Evolutionary conservation across 1,140 invertebrate species (phyloP).

Genomic region (Arctopsyche grandis): DNA sequence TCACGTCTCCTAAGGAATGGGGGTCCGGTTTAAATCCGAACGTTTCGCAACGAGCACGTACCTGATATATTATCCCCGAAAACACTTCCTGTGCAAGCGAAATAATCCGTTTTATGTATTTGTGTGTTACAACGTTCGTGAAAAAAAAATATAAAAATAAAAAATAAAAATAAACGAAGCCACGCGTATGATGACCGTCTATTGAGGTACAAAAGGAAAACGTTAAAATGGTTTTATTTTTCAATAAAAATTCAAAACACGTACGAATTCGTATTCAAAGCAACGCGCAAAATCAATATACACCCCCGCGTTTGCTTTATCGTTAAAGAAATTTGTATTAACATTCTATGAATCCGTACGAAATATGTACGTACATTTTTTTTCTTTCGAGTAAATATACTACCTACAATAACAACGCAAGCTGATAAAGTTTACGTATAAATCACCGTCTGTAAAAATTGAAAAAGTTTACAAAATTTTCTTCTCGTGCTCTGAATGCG

Average conservation of each 20-base stretch:
- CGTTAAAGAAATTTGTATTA: slow-evolving; percentile 7
- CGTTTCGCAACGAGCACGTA: slow-evolving; percentile 33
- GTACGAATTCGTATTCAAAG: not conserved
- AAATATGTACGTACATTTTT: too few species aligned
- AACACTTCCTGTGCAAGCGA: slow-evolving; percentile 34
- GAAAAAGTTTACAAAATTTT: slow-evolving; percentile 21
- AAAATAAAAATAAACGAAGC: slow-evolving; percentile 23
- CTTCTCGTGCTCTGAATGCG: not conserved
- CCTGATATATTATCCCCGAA: slow-evolving; percentile 32
- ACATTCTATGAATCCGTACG: not conserved
- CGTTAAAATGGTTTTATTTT: slow-evolving; percentile 1
- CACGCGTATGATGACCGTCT: slow-evolving; percentile 23
- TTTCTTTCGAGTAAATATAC: too few species aligned
- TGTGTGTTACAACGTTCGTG: not conserved
- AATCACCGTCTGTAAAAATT: slow-evolving; percentile 3
- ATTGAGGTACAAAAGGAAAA: slow-evolving; percentile 25
- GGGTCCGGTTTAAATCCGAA: slow-evolving; percentile 35
- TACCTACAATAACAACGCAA: not conserved
- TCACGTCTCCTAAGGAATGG: slow-evolving; percentile 22
- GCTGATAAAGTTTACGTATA: slow-evolving; percentile 23
- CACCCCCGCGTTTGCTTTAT: slow-evolving; percentile 4
- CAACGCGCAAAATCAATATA: not conserved
- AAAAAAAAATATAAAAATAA: slow-evolving; percentile 39
- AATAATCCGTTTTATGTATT: slow-evolving; percentile 39
- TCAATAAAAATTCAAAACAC: slow-evolving; percentile 1